Conservation (phyloP, 2,797 vertebrate genomes). For the Bucorvus abyssinicus region DNA sequence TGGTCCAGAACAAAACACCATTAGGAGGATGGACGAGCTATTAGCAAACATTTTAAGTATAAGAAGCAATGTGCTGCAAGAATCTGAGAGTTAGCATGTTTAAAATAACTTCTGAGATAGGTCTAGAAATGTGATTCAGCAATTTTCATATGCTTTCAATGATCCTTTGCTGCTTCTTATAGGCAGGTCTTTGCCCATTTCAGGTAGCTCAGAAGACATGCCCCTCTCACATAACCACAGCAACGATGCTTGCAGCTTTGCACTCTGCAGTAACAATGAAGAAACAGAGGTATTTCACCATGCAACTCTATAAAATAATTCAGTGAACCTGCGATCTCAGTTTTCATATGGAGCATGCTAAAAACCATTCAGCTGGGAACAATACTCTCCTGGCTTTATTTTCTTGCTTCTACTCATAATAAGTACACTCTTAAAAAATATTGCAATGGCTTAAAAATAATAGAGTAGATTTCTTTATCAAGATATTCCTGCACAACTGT, state of each 20-base stretch:
- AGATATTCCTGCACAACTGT: background rate
- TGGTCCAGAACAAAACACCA: background rate
- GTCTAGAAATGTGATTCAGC: background rate
- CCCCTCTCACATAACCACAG: background rate
- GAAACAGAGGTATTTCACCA: constrained; percentile 47
- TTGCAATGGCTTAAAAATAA: background rate
- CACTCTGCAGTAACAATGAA: background rate
- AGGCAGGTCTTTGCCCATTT: background rate
- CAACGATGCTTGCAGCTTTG: background rate
- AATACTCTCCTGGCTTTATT: background rate
- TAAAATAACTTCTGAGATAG: background rate
- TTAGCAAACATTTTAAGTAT: background rate
- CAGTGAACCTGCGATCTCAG: background rate
- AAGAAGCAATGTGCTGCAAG: background rate
- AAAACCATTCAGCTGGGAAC: background rate
- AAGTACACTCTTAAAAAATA: background rate
- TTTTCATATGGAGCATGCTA: background rate
- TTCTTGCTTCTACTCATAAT: background rate
- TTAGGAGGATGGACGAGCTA: background rate
- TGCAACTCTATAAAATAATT: background rate
- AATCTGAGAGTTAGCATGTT: background rate
- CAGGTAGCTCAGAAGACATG: background rate
- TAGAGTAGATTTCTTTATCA: background rate
- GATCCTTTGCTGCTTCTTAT: background rate
- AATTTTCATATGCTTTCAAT: background rate